Percentiles rank a stretch among this genome's conserved stretches.
phyloP scores from a whole-genome alignment of 2,113 vertebrate species.

The Siniperca knerii region DNA sequence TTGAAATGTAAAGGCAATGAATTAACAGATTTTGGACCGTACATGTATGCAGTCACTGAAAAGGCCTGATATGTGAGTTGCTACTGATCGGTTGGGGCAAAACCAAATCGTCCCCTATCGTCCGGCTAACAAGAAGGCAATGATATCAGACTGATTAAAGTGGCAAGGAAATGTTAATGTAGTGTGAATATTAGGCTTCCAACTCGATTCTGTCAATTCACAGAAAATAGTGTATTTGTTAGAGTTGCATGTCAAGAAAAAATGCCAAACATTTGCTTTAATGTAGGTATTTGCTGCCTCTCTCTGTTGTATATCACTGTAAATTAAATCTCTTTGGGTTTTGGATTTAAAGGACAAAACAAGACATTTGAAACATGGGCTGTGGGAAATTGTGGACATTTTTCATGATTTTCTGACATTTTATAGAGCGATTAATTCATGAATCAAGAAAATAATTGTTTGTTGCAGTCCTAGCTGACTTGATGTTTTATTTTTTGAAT shows the following conservation, averaged over 20 bases:
- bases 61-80: background rate
- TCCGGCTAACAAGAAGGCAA: background rate
- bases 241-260: background rate
- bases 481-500: too few species aligned
- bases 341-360: background rate
- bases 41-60: background rate
- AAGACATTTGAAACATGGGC: background rate
- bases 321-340: background rate
- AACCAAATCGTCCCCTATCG: too few species aligned
- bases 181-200: background rate
- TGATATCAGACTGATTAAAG: background rate
- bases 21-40: background rate
- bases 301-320: background rate
- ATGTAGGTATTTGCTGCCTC: background rate
- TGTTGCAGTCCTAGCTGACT: too few species aligned
- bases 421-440: background rate
- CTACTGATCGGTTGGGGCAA: too few species aligned
- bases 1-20: background rate
- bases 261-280: background rate
- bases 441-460: background rate
- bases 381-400: background rate
- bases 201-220: background rate
- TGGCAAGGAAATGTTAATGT: background rate
- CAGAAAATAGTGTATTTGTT: background rate
- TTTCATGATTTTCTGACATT: background rate